phyloP scores from a whole-genome alignment of 2,888 invertebrate genomes.

The Drosophila silvestris region DNA sequence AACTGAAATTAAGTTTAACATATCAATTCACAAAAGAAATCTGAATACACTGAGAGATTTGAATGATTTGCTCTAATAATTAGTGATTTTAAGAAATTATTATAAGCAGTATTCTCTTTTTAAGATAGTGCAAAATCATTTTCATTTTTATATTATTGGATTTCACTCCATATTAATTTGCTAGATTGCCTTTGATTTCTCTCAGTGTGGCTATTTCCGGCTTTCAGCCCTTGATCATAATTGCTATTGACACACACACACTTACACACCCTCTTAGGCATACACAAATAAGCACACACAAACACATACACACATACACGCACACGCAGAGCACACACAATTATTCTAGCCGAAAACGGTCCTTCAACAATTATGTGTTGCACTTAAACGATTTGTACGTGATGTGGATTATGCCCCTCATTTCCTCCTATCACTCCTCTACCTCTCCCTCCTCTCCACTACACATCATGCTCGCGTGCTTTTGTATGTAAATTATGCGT shows the following conservation, averaged over 20 bases:
- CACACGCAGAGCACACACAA: constrained; percentile 24
- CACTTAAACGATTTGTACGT: constrained; percentile 81
- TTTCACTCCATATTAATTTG: background rate
- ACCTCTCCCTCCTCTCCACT: background rate
- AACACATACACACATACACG: background rate
- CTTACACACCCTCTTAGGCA: constrained; percentile 7
- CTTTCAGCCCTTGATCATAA: constrained; percentile 42
- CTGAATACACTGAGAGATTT: background rate
- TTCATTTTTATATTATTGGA: fast-evolving
- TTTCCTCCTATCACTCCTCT: background rate
- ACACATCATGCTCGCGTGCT: constrained; percentile 61
- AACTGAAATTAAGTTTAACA: background rate
- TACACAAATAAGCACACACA: constrained; percentile 1
- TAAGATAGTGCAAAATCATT: background rate
- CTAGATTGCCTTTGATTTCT: constrained; percentile 6
- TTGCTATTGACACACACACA: constrained; percentile 67
- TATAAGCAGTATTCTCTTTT: background rate
- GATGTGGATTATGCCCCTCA: constrained; percentile 43
- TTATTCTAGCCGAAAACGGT: constrained; percentile 57
- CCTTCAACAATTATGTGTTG: constrained; percentile 76
- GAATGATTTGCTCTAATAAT: background rate
- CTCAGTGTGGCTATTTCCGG: constrained; percentile 24
- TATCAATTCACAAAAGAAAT: background rate
- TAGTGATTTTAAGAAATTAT: background rate
- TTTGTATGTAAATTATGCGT: constrained; percentile 78